phyloP scores from a whole-genome alignment of 2,797 vertebrate genomes.

The Naso thynnoides region DNA sequence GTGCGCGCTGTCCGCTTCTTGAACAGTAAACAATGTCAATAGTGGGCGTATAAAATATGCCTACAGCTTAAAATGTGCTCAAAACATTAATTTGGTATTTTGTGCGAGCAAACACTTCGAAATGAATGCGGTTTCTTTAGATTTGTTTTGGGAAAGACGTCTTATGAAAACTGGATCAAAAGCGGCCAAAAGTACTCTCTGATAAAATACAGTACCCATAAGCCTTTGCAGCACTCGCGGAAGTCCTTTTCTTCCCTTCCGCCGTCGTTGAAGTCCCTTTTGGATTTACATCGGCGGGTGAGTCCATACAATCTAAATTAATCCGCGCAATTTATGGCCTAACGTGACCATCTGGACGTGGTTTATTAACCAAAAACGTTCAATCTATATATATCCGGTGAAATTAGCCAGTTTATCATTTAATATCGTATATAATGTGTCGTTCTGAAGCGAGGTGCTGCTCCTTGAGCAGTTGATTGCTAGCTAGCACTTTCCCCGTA shows the following conservation, averaged over 20 bases:
- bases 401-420: not conserved
- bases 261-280: conserved; percentile 67
- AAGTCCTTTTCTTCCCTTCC: conserved; percentile 83
- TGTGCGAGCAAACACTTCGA: accelerated
- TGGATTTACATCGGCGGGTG: conserved; percentile 81
- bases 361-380: accelerated
- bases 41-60: not conserved
- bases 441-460: not conserved
- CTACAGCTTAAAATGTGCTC: not conserved
- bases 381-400: accelerated
- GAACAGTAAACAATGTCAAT: not conserved
- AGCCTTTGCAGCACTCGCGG: conserved; percentile 59
- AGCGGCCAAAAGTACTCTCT: too few relatives aligned
- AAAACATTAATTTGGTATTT: not conserved
- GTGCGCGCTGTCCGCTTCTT: conserved; percentile 21
- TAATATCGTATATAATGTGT: accelerated
- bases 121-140: accelerated
- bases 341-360: accelerated
- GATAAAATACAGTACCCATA: conserved; percentile 75
- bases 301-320: conserved; percentile 69
- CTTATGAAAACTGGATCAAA: too few relatives aligned
- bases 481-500: not conserved
- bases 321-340: conserved; percentile 45
- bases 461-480: not conserved
- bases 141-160: accelerated